These are phyloP conservation scores for Acrossocheilus wenchowensis DNA, from an alignment of 2,797 vertebrate species.

Conservation along the genomic window DNA sequence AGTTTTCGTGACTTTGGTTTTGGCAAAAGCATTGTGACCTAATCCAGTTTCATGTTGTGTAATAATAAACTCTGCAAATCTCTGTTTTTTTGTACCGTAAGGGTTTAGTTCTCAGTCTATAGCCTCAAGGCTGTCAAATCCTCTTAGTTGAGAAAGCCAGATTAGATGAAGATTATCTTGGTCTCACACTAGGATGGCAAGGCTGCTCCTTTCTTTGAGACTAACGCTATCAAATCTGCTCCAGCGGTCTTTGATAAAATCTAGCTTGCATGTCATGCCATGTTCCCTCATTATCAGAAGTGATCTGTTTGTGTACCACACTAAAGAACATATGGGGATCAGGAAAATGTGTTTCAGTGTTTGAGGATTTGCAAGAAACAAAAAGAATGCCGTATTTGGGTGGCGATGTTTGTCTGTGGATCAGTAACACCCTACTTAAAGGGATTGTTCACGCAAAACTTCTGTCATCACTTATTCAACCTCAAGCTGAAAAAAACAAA, in stretches of 20 bases:
- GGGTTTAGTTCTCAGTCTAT: slow-evolving; percentile 26
- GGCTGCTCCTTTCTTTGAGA: slow-evolving; percentile 59
- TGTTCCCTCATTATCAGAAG: background rate
- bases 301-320: slow-evolving; percentile 1
- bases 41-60: slow-evolving; percentile 34
- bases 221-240: slow-evolving; percentile 62
- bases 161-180: slow-evolving; percentile 70
- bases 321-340: slow-evolving; percentile 6
- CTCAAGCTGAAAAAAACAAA: background rate
- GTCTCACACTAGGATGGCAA: slow-evolving; percentile 54
- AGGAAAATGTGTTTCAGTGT: background rate
- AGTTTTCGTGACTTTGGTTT: slow-evolving; percentile 6
- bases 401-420: background rate
- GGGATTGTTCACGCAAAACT: background rate
- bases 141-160: slow-evolving; percentile 65
- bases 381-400: background rate
- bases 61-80: slow-evolving; percentile 16
- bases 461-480: background rate
- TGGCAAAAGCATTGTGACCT: background rate
- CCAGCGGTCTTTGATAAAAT: slow-evolving; percentile 39
- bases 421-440: slow-evolving; percentile 13
- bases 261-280: slow-evolving; percentile 17
- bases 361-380: slow-evolving; percentile 24
- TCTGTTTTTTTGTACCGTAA: slow-evolving; percentile 20
- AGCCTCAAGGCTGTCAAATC: slow-evolving; percentile 60